Conservation (phyloP, 2,888 invertebrate species). For the Sepiola atlantica region DNA sequence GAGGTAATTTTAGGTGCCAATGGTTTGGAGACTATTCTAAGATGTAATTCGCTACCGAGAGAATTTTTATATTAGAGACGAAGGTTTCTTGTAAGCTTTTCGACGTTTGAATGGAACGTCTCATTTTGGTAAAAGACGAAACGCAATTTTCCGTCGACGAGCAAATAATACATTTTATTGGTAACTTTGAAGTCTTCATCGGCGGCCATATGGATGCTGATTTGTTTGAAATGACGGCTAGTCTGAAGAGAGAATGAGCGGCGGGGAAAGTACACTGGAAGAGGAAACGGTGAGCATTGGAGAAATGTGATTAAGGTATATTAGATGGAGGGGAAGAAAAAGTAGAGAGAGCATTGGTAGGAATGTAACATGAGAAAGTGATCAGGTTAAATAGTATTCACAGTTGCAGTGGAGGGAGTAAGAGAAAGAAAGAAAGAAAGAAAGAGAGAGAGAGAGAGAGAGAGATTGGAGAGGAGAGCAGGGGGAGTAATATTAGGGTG, state of each 20-base stretch:
- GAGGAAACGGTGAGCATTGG: no score
- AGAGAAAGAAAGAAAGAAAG: no score
- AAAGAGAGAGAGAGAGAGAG: no score
- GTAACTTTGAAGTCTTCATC: slow-evolving; percentile 32
- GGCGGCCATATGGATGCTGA: neutral
- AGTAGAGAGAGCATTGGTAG: neutral
- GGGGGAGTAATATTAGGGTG: no score
- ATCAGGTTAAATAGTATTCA: no score
- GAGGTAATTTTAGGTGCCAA: neutral
- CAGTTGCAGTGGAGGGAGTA: no score
- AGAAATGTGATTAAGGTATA: no score
- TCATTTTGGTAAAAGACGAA: neutral
- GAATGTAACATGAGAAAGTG: no score
- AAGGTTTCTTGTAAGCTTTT: neutral
- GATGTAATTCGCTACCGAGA: neutral
- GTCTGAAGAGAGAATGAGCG: neutral
- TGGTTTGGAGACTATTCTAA: neutral
- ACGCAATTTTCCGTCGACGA: neutral
- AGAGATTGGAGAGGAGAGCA: no score
- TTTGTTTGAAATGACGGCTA: neutral
- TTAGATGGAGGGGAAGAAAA: neutral
- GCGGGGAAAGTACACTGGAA: neutral
- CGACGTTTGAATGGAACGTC: neutral
- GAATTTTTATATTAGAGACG: neutral
- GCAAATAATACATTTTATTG: slow-evolving; percentile 32